Conservation (phyloP, 2,888 invertebrate species). For the Synanthedon tipuliformis region DNA sequence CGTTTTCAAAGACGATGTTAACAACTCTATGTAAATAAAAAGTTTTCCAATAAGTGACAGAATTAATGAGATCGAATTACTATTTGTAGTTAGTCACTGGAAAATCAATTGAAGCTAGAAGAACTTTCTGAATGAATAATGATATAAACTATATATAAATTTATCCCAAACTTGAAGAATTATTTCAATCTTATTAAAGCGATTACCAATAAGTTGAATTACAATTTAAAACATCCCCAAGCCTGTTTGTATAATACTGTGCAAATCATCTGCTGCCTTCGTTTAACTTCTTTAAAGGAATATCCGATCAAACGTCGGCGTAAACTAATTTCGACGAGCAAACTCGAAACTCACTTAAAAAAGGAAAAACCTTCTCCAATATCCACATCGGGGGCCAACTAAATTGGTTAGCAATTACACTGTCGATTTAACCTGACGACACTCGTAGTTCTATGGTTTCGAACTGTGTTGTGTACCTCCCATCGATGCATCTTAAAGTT, state of each 20-base stretch:
- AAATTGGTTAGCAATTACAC: conserved; percentile 61
- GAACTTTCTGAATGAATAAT: too few species aligned
- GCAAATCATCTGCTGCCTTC: conserved; percentile 37
- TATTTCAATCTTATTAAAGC: conserved; percentile 9
- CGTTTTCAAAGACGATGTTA: too few species aligned
- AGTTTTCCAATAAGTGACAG: too few species aligned
- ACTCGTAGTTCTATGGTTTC: conserved; percentile 1
- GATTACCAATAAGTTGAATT: conserved; percentile 31
- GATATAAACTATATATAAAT: too few species aligned
- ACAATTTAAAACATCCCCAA: conserved; percentile 23
- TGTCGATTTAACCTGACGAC: conserved; percentile 37
- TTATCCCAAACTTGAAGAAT: too few species aligned
- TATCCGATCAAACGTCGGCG: conserved; percentile 63
- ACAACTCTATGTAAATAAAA: too few species aligned
- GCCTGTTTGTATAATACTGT: conserved; percentile 35
- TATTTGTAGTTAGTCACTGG: too few species aligned
- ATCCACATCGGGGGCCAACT: conserved; percentile 39
- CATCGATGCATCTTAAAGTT: too few species aligned
- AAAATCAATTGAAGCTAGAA: too few species aligned
- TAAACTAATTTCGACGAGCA: conserved; percentile 64
- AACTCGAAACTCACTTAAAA: conserved; percentile 55
- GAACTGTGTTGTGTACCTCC: background rate
- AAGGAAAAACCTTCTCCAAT: conserved; percentile 37
- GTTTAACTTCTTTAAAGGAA: conserved; percentile 60
- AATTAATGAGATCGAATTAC: too few species aligned